Percentiles rank a stretch among this genome's conserved stretches.
Conservation (phyloP, 2,888 invertebrate genomes). For the Mesorhabditis belari region DNA sequence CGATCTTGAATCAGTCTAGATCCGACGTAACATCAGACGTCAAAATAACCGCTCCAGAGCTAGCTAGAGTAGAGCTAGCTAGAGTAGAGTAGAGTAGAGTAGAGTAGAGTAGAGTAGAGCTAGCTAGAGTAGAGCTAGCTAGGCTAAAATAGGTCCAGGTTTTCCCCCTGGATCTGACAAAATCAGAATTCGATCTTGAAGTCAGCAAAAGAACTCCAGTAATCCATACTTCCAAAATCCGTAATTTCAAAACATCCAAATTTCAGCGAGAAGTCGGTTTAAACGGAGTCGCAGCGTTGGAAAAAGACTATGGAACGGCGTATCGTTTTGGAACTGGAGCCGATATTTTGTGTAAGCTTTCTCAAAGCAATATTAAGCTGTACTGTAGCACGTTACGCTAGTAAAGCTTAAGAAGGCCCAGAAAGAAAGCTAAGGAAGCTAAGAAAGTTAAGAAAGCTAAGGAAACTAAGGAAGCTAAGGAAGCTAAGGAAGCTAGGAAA, state of each 20-base stretch:
- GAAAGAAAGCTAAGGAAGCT: not conserved
- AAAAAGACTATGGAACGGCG: constrained; percentile 47
- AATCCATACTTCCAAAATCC: too few species aligned
- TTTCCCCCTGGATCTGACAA: too few species aligned
- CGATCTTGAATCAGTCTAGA: too few species aligned
- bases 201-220: too few species aligned
- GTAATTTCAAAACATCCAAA: not conserved
- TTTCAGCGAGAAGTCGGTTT: constrained; percentile 42
- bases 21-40: too few species aligned
- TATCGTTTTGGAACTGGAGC: constrained; percentile 52
- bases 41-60: too few species aligned
- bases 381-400: not conserved
- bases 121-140: too few species aligned
- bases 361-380: not conserved
- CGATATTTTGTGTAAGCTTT: constrained; percentile 42
- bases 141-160: too few species aligned
- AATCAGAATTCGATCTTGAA: too few species aligned
- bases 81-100: too few species aligned
- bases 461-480: not conserved
- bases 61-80: too few species aligned
- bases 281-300: constrained; percentile 43
- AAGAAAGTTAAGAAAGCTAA: not conserved
- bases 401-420: not conserved
- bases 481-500: not conserved
- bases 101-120: too few species aligned